A percentile compares a stretch with the other conserved stretches of the same genome.
These are phyloP conservation scores for Rhagonycha fulva DNA, from an alignment of 2,888 invertebrate species.

Conservation along the genomic window DNA sequence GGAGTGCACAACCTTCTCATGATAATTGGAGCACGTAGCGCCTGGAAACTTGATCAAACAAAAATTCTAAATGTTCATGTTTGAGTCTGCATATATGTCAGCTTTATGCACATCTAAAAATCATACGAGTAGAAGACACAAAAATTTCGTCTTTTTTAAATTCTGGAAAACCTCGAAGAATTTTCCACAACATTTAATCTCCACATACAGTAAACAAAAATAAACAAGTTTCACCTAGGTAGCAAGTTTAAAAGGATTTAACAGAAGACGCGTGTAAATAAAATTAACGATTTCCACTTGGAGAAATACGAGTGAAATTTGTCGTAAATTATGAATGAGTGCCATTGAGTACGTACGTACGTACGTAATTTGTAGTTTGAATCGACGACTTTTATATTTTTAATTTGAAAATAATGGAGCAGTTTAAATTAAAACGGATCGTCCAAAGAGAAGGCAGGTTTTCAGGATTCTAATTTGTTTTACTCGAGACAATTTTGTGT, in stretches of 20 bases:
- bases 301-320: background rate
- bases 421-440: background rate
- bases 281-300: background rate
- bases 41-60: too few species aligned
- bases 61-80: too few species aligned
- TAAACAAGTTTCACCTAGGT: background rate
- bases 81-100: too few species aligned
- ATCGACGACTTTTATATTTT: background rate
- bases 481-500: background rate
- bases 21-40: too few species aligned
- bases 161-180: background rate
- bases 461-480: constrained; percentile 2
- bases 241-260: background rate
- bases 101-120: too few species aligned
- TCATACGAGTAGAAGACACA: too few species aligned
- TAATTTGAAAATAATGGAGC: background rate
- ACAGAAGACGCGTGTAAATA: background rate
- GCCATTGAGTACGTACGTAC: background rate
- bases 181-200: background rate
- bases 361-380: background rate
- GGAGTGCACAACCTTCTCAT: too few species aligned
- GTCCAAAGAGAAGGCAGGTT: background rate
- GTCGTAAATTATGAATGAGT: background rate
- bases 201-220: background rate
- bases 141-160: background rate